phyloP scores from a whole-genome alignment of 1,140 invertebrate genomes.

The fruit fly (Drosophila melanogaster) region Release_6_plus_ISO1_MT NT_033779.5:6266501-6267000 shows the following conservation, averaged over 20 bases:
- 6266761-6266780: no score
- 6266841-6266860: no score
- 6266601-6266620: slow-evolving; percentile 45
- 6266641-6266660: slow-evolving; percentile 35
- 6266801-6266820: no score
- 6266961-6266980: neutral
- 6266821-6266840: no score
- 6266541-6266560: slow-evolving; percentile 10
- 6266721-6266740: slow-evolving; percentile 16
- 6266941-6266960: neutral
- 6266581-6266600: slow-evolving; percentile 18
- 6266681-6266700: slow-evolving; percentile 18
- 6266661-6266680: slow-evolving; percentile 13
- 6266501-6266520: slow-evolving; percentile 8
- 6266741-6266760: neutral
- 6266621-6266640: slow-evolving; percentile 27
- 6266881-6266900: neutral
- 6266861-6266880: no score
- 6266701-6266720: slow-evolving; percentile 17
- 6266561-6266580: neutral
- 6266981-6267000: slow-evolving; percentile 1
- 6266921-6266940: neutral
- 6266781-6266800: no score
- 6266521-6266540: slow-evolving; percentile 14
- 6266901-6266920: neutral